Base-by-base conservation (phyloP, 2,797 vertebrate genomes). In the Petrocephalus sullivani region DNA sequence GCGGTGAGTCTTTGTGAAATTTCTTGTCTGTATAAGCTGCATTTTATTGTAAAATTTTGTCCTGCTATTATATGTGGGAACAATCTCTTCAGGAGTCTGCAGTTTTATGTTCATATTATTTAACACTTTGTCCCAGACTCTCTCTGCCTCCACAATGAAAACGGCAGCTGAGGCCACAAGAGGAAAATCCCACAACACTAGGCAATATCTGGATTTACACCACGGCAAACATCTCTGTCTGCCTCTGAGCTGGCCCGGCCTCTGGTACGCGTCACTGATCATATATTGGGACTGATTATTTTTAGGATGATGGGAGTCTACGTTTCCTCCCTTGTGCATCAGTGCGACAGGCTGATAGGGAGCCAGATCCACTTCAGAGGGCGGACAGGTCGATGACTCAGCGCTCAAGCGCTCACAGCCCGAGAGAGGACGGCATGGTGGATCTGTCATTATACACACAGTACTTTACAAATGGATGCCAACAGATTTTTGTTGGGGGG, bases 301-400 rank as follows among this genome's bases (percentile, higher is more conserved):
- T 81, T 49, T 46, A 5, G 75, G 75, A 81, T 81, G 75, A 81
- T 46, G 75, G 16, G 75, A 81, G 41, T 49, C 75, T 81, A 1
- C 41, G 46, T 49, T 81, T 8, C 41, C 19, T 0, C 41, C 75
- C 16, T 81, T 37, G 46, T 46, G 41, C 41, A 8, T 81, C 41
- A 9, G 41, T 1, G 41, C 3, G 7, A 81, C 41, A 49, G 37
- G 41, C 2, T 49, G 41, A 49, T n/a, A 21, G 46, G 41, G 75
- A 41, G 41, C 16, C 37, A 81, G 75, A 49, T 81, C 41, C 75
- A 81, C 41, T 12, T 49, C 6, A 49, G 75, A 81, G 75, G 75
- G 75, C 19, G 41, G 75, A 81, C 75, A 81, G 75, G 75, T n/a
- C n/a, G 19, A 49, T 81, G 75, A 81, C 37, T 81, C 75, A 81